phyloP scores from a whole-genome alignment of 92 coral and sea anemone species.

The Heteractis magnifica region DNA sequence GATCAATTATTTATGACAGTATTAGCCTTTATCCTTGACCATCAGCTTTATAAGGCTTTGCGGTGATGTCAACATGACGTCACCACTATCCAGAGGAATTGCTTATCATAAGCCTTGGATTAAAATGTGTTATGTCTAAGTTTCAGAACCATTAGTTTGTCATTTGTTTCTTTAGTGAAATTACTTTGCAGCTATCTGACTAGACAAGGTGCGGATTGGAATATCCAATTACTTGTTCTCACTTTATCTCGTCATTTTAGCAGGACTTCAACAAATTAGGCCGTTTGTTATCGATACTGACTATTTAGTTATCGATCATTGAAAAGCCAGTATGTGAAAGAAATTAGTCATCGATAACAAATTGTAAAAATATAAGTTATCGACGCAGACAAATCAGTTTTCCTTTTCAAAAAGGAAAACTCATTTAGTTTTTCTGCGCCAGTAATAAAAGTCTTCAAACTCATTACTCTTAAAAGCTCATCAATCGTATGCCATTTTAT shows the following conservation, averaged over 20 bases:
- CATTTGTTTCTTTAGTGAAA: neutral
- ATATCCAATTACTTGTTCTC: neutral
- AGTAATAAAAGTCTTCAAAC: neutral
- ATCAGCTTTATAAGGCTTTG: too few species aligned
- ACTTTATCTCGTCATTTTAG: neutral
- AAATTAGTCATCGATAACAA: too few species aligned
- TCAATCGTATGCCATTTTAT: constrained; percentile 10
- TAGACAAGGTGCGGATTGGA: neutral
- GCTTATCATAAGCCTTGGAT: neutral
- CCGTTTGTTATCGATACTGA: too few species aligned
- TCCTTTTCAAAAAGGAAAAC: too few species aligned
- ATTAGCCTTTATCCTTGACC: too few species aligned
- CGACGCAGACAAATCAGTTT: too few species aligned
- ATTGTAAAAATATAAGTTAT: too few species aligned
- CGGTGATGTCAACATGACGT: too few species aligned
- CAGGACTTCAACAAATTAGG: neutral
- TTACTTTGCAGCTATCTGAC: neutral
- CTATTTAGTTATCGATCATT: too few species aligned
- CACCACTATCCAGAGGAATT: neutral
- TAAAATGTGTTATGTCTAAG: neutral
- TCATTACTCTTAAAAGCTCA: neutral
- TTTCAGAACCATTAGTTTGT: neutral
- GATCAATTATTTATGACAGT: too few species aligned
- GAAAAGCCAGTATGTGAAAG: too few species aligned
- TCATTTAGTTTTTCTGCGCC: neutral